phyloP scores from a whole-genome alignment of 1,140 invertebrate genomes.

The Rhagoletis pomonella region DNA sequence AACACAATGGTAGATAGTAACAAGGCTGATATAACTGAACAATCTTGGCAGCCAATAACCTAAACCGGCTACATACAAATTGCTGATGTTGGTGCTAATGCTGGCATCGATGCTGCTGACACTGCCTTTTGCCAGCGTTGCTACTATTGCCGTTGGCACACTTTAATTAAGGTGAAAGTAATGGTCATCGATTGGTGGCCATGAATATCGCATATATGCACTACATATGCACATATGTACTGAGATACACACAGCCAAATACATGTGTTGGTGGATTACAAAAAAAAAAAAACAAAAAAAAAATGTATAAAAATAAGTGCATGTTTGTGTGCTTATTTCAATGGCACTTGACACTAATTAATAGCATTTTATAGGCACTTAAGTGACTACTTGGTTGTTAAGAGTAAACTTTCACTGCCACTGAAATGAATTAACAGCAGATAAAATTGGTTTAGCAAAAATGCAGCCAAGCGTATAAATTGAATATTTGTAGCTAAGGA shows the following conservation, averaged over 20 bases:
- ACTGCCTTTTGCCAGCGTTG: neutral
- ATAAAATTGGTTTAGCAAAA: too few relatives aligned
- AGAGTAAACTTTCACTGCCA: neutral
- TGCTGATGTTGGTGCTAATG: neutral
- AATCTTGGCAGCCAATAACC: neutral
- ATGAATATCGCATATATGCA: neutral
- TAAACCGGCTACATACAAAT: neutral
- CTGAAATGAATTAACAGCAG: neutral
- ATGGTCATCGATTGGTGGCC: neutral
- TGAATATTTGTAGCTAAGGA: too few relatives aligned
- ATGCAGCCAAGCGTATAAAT: too few relatives aligned
- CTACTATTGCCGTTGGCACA: neutral
- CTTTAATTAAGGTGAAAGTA: slow-evolving; percentile 23
- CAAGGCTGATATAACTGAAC: neutral
- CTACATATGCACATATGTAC: neutral
- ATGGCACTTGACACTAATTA: slow-evolving; percentile 16
- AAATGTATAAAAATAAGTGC: neutral
- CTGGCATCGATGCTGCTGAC: neutral
- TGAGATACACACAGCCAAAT: neutral
- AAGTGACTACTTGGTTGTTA: neutral
- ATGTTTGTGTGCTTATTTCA: neutral
- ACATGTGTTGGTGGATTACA: neutral
- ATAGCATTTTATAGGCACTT: neutral
- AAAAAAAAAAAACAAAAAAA: neutral
- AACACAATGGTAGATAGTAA: neutral